These are phyloP conservation scores for Conomelus anceps DNA, from an alignment of 2,888 invertebrate genomes.

Conservation along the genomic window DNA sequence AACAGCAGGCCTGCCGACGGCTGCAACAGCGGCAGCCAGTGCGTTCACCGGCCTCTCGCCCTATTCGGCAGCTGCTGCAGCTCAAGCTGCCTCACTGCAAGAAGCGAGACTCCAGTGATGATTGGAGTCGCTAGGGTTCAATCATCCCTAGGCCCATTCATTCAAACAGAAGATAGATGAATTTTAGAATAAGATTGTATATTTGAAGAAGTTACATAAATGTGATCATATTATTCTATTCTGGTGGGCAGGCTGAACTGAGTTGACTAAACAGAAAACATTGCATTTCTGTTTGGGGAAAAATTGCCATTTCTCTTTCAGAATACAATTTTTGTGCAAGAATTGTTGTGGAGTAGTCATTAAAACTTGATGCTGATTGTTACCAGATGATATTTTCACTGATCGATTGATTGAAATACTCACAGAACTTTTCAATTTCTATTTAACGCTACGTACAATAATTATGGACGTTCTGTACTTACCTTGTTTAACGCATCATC, in stretches of 20 bases:
- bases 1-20: constrained; percentile 53
- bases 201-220: neutral
- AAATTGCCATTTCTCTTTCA: neutral
- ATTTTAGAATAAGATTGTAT: neutral
- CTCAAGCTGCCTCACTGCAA: constrained; percentile 61
- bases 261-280: neutral
- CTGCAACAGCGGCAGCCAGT: constrained; percentile 43
- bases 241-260: neutral
- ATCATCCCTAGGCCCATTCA: neutral
- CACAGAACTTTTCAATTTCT: neutral
- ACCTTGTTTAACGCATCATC: neutral
- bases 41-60: constrained; percentile 57
- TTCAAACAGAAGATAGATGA: neutral
- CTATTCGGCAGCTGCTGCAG: constrained; percentile 52
- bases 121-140: constrained; percentile 3
- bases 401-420: neutral
- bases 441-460: neutral
- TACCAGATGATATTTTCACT: neutral
- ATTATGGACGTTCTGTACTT: neutral
- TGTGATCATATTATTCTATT: neutral
- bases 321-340: neutral
- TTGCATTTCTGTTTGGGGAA: too few relatives aligned
- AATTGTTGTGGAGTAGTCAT: neutral
- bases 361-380: neutral
- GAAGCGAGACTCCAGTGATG: constrained; percentile 68